Base-by-base conservation (phyloP, 1,140 invertebrate genomes). In the Aporrectodea caliginosa region DNA sequence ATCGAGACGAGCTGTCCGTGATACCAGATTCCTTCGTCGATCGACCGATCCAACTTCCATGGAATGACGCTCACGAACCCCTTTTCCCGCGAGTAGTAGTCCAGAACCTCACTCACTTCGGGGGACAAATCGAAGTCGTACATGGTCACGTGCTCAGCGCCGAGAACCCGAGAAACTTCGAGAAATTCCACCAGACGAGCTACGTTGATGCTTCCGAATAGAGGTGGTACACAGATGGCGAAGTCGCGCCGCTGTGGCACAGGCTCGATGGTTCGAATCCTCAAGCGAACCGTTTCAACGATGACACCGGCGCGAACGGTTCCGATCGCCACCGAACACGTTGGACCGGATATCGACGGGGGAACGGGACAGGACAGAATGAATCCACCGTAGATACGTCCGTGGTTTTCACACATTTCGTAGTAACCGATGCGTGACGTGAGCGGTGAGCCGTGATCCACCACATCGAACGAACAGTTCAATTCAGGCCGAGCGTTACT, bases 371-470 rank as follows among this genome's bases (percentile, higher is more conserved):
- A 87, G 2, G 84, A 84, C 34, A 85, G 84, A 75, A 87, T 84
- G 81, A 81, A 86, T 27, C 85, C 85, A 35, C 84, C 86, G 75
- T 82, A 85, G 2, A 33, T 69, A 68, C 82, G 83, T 0, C 83
- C 84, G 77, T 88, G 87, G 78, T 87, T 88, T 78, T 88, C 87
- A 80, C 85, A 84, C 84, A 87, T 85, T 80, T 86, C 84, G 75
- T 86, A 85, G 30, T 32, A 43, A 22, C 6, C 43, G 43, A 58
- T 22, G 6, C 6, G 43, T 22, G 43, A 58, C 22, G 6, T 58
- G 43, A 58, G 43, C 6, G 43, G 6, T 22, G 6, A 22, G 22
- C 43, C 22, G 14, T 32, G 22, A 22, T 72, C 35, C 27, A 35
- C 69, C 27, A n/a, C 22, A 22, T 30, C n/a, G 35, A 79, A 79